Evolutionary conservation across 1,140 invertebrate species (phyloP).

Genomic region (Hormaphis cornu): DNA sequence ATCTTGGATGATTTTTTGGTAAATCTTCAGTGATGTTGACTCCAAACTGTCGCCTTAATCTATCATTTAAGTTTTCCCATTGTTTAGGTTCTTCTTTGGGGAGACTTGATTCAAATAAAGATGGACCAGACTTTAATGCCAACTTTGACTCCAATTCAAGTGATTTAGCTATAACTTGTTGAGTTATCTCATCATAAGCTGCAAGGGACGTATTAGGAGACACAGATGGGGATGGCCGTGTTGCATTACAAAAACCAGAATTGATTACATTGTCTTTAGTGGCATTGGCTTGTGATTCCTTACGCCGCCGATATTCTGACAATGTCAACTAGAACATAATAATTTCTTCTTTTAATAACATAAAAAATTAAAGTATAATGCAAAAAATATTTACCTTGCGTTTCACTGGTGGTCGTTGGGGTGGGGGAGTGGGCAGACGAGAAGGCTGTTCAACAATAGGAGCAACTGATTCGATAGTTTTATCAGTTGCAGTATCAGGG

Average conservation of each 20-base stretch:
- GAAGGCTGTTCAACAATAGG: neutral
- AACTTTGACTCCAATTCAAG: slow-evolving; percentile 32
- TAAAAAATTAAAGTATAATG: neutral
- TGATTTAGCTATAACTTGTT: slow-evolving; percentile 34
- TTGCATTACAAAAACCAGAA: slow-evolving; percentile 5
- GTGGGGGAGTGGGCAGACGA: neutral
- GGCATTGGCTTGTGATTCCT: slow-evolving; percentile 42
- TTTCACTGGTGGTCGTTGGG: neutral
- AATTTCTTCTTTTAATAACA: neutral
- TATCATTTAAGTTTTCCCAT: slow-evolving; percentile 62
- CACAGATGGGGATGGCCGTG: slow-evolving; percentile 20
- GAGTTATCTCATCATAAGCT: slow-evolving; percentile 30
- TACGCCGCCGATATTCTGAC: slow-evolving; percentile 59
- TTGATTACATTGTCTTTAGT: slow-evolving; percentile 32
- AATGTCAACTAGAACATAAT: slow-evolving; percentile 53
- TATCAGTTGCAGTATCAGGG: neutral
- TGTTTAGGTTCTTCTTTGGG: slow-evolving; percentile 43
- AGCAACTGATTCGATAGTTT: neutral
- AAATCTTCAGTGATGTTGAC: slow-evolving; percentile 56
- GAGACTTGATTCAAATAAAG: slow-evolving; percentile 4
- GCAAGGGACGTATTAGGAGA: slow-evolving; percentile 19
- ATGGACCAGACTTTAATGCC: neutral
- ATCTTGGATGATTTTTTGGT: slow-evolving; percentile 44
- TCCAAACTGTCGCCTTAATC: slow-evolving; percentile 65
- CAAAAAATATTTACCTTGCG: neutral